Evolutionary conservation across 2,888 invertebrate genomes (phyloP).

Genomic region (Yponomeuta plumbellus): DNA sequence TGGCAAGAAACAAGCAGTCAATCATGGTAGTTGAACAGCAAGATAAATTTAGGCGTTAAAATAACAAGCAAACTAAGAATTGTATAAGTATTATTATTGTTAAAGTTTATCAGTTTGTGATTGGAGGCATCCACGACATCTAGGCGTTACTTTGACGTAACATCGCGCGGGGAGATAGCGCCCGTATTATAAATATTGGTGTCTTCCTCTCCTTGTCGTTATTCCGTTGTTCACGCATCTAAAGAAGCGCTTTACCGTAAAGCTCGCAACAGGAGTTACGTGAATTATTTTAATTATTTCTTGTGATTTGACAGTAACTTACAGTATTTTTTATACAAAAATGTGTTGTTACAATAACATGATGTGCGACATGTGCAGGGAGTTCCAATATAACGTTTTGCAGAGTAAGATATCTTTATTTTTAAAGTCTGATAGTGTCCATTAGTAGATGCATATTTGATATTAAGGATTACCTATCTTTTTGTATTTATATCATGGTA

Average conservation of each 20-base stretch:
- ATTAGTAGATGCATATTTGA: conserved; percentile 4
- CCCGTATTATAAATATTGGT: conserved; percentile 72
- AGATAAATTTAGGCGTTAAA: conserved; percentile 8
- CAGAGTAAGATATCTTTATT: conserved; percentile 53
- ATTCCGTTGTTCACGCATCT: conserved; percentile 70
- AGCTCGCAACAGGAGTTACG: conserved; percentile 40
- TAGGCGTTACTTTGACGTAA: conserved; percentile 75
- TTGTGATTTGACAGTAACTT: too few species aligned
- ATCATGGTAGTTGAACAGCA: neutral
- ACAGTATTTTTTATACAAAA: conserved; percentile 26
- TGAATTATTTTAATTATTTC: too few species aligned
- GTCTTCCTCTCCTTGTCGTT: conserved; percentile 54
- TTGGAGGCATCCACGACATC: conserved; percentile 62
- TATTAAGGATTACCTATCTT: neutral
- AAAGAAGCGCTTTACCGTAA: conserved; percentile 65
- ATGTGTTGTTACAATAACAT: conserved; percentile 70
- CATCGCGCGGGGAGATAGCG: conserved; percentile 63
- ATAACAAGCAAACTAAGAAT: conserved; percentile 5
- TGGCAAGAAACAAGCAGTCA: neutral
- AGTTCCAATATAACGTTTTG: conserved; percentile 59
- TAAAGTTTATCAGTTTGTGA: conserved; percentile 56
- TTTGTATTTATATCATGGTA: too few species aligned
- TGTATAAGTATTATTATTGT: conserved; percentile 49
- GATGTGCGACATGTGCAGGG: conserved; percentile 68
- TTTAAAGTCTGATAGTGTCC: conserved; percentile 16